phyloP scores from a whole-genome alignment of 2,113 vertebrate genomes.

The Cynocephalus volans region DNA sequence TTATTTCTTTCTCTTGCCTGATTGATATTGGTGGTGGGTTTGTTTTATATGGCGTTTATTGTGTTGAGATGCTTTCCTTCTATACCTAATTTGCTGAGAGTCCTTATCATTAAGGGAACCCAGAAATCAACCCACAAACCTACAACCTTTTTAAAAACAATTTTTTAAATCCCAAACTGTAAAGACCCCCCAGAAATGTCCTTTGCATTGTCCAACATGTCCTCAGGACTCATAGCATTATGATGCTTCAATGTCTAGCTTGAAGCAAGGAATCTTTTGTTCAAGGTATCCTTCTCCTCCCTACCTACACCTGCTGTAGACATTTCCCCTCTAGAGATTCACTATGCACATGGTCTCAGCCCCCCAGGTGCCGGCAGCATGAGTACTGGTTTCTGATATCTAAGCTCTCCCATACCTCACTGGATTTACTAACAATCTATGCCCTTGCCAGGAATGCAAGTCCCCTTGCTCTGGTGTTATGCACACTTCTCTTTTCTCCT shows the following conservation, averaged over 20 bases:
- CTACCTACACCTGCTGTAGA: neutral
- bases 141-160: neutral
- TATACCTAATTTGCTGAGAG: too few relatives aligned
- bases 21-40: too few relatives aligned
- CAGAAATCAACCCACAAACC: too few relatives aligned
- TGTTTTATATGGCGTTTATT: too few relatives aligned
- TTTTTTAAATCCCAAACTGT: neutral
- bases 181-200: neutral
- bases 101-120: too few relatives aligned
- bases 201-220: neutral
- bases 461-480: neutral
- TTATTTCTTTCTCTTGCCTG: too few relatives aligned
- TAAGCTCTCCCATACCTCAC: neutral
- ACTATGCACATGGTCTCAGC: neutral
- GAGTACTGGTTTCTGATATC: neutral
- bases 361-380: too few relatives aligned
- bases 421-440: neutral
- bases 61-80: too few relatives aligned
- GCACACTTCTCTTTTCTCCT: neutral
- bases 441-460: neutral
- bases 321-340: neutral
- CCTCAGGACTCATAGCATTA: neutral
- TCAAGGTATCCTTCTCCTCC: neutral
- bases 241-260: neutral
- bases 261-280: neutral